Percentiles rank a stretch among this genome's conserved stretches.
Evolutionary conservation across 2,797 vertebrate genomes (phyloP).

Genomic region (Loriculus beryllinus): DNA sequence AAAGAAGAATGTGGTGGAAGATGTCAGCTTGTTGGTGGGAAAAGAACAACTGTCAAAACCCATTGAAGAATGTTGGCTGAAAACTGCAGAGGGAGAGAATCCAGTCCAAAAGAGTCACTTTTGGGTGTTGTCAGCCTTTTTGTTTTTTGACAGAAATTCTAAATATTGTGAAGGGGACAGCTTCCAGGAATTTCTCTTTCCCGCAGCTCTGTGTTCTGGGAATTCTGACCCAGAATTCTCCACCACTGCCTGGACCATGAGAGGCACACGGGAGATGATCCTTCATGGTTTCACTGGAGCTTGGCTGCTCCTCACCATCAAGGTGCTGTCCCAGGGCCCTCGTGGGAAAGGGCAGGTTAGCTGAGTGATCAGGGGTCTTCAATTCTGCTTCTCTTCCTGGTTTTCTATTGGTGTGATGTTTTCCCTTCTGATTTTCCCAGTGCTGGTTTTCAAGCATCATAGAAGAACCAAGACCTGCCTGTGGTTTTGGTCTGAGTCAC

Average conservation of each 20-base stretch:
- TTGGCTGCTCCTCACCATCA: accelerated
- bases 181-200: background rate
- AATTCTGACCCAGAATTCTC: background rate
- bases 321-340: accelerated
- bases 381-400: accelerated
- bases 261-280: accelerated
- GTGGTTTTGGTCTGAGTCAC: background rate
- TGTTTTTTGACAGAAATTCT: background rate
- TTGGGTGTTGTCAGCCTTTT: constrained; percentile 33
- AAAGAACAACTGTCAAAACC: constrained; percentile 66
- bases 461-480: background rate
- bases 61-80: constrained; percentile 43
- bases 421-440: background rate
- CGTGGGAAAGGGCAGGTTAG: too few species aligned
- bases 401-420: accelerated
- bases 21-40: constrained; percentile 45
- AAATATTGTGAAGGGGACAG: constrained; percentile 33
- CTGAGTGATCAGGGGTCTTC: background rate
- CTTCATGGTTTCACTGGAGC: accelerated
- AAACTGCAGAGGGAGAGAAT: background rate
- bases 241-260: accelerated
- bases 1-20: background rate
- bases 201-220: background rate
- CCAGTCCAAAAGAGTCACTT: constrained; percentile 28
- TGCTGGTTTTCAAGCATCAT: background rate